A percentile compares a stretch with the other conserved stretches of the same genome.
phyloP scores from a whole-genome alignment of 2,797 vertebrate genomes.

The Borostomias antarcticus region DNA sequence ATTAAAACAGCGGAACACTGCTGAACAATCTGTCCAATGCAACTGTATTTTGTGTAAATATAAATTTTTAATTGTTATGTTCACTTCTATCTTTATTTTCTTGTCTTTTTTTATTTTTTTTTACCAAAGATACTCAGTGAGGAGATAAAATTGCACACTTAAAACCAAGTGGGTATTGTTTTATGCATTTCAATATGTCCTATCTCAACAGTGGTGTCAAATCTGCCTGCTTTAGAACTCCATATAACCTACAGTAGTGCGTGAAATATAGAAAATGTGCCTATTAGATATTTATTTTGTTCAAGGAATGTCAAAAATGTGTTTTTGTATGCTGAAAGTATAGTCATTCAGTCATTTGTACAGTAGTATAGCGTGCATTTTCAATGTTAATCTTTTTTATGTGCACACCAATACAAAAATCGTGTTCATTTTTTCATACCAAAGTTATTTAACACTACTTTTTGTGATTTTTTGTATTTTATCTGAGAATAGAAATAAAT shows the following conservation, averaged over 20 bases:
- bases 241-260: slow-evolving; percentile 18
- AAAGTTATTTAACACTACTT: slow-evolving; percentile 71
- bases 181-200: not conserved
- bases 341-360: slow-evolving; percentile 32
- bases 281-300: slow-evolving; percentile 71
- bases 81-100: slow-evolving; percentile 22
- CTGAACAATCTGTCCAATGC: slow-evolving; percentile 28
- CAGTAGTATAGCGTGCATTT: slow-evolving; percentile 51
- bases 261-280: slow-evolving; percentile 47
- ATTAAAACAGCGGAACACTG: not conserved
- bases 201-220: slow-evolving; percentile 20
- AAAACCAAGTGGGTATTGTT: slow-evolving; percentile 23
- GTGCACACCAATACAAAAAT: slow-evolving; percentile 36
- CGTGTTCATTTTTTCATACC: slow-evolving; percentile 58
- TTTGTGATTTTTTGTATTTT: slow-evolving; percentile 63
- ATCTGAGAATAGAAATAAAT: slow-evolving; percentile 63
- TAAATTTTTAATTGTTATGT: slow-evolving; percentile 36
- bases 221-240: slow-evolving; percentile 38
- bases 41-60: slow-evolving; percentile 63
- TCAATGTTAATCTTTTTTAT: slow-evolving; percentile 40
- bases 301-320: slow-evolving; percentile 50
- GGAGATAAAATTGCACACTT: slow-evolving; percentile 38
- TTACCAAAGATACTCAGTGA: slow-evolving; percentile 57
- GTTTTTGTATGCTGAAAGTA: slow-evolving; percentile 30
- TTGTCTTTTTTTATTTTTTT: slow-evolving; percentile 41